These are phyloP conservation scores for Spodoptera litura DNA, from an alignment of 1,140 invertebrate species.

Conservation along the genomic window DNA sequence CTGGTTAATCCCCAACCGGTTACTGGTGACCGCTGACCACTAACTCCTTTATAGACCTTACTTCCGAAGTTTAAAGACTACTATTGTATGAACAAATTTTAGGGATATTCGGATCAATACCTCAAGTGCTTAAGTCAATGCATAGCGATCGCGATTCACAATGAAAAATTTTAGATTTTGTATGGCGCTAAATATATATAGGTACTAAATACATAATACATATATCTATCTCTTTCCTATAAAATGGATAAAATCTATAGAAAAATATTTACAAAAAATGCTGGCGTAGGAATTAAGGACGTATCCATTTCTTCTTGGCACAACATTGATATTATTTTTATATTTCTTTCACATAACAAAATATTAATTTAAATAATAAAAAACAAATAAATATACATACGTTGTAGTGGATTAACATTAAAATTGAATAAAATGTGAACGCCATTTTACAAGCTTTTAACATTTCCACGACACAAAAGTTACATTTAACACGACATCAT, in stretches of 20 bases:
- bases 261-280: conserved; percentile 65
- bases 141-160: conserved; percentile 4
- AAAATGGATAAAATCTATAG: conserved; percentile 59
- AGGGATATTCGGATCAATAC: too few species aligned
- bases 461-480: conserved; percentile 34
- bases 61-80: too few species aligned
- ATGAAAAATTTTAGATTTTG: conserved; percentile 2
- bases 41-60: too few species aligned
- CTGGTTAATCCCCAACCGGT: too few species aligned
- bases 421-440: not conserved
- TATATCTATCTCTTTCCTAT: conserved; percentile 42
- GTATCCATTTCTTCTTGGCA: conserved; percentile 57
- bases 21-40: too few species aligned
- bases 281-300: conserved; percentile 56
- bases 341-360: not conserved
- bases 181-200: conserved; percentile 16
- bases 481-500: conserved; percentile 36
- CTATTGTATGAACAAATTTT: too few species aligned
- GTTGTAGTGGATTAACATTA: not conserved
- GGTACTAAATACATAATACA: conserved; percentile 2
- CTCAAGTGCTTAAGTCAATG: not conserved
- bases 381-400: not conserved
- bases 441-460: conserved; percentile 29
- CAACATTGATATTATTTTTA: conserved; percentile 51
- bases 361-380: not conserved